Conservation (phyloP, 2,888 invertebrate species). For the Mayetiola destructor region DNA sequence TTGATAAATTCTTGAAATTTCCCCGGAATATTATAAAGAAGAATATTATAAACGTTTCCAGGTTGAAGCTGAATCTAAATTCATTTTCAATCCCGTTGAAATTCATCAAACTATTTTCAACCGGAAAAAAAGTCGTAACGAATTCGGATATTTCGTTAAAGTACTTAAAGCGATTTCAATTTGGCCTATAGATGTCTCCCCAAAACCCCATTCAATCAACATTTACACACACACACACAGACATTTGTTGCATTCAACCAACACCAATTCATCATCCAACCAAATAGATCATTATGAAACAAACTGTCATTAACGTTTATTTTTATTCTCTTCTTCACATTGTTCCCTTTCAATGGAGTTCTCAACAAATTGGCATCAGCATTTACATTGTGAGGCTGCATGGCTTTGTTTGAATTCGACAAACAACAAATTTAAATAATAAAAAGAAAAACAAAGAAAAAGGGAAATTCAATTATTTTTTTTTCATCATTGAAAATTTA, state of each 20-base stretch:
- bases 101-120: not conserved
- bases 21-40: no score
- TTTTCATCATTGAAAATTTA: no score
- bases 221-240: no score
- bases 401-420: not conserved
- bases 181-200: no score
- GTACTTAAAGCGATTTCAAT: not conserved
- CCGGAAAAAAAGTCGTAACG: no score
- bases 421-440: not conserved
- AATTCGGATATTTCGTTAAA: no score
- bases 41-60: no score
- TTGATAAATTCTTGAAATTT: no score
- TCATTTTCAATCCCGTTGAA: not conserved
- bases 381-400: not conserved
- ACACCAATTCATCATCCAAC: not conserved
- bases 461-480: no score
- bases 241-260: not conserved
- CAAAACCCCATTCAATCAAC: not conserved
- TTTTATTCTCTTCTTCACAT: not conserved
- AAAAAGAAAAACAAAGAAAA: no score
- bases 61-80: not conserved
- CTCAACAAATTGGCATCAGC: not conserved
- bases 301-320: constrained; percentile 5
- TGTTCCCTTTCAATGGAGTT: not conserved
- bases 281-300: not conserved